These are phyloP conservation scores for Ctenochaetus hawaiiensis DNA, from an alignment of 2,797 vertebrate species.

Conservation along the genomic window DNA sequence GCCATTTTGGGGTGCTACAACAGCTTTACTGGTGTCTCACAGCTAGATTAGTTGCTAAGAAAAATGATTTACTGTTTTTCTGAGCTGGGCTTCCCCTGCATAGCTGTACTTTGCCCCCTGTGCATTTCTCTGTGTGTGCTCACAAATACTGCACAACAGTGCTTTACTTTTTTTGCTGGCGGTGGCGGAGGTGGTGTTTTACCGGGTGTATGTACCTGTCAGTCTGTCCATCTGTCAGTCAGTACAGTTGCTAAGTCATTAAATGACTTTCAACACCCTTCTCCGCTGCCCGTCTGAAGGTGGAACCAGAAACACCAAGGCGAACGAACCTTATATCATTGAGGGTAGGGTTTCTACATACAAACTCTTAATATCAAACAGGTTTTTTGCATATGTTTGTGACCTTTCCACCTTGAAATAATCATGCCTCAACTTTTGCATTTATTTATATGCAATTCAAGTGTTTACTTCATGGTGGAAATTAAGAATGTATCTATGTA, in stretches of 20 bases:
- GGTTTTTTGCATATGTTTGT: conserved; percentile 35
- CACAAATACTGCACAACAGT: conserved; percentile 36
- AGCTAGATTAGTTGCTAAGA: conserved; percentile 23
- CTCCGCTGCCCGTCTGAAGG: conserved; percentile 75
- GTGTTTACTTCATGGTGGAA: conserved; percentile 30
- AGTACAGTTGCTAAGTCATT: conserved; percentile 68
- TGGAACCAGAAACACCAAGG: conserved; percentile 57
- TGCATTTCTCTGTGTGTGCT: conserved; percentile 23
- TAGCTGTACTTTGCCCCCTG: conserved; percentile 22
- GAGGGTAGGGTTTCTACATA: conserved; percentile 76
- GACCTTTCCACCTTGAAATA: conserved; percentile 36
- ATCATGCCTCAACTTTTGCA: conserved; percentile 11
- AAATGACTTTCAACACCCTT: conserved; percentile 73
- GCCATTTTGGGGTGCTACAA: conserved; percentile 20
- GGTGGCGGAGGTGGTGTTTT: conserved; percentile 67
- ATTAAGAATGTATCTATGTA: conserved; percentile 1
- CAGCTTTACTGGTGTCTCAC: conserved; percentile 39
- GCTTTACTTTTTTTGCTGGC: conserved; percentile 52
- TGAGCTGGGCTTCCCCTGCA: conserved; percentile 7
- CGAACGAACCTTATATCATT: conserved; percentile 80
- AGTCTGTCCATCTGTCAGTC: conserved; percentile 67
- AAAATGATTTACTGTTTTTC: conserved; percentile 13
- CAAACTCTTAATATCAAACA: conserved; percentile 42
- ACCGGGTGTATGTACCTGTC: conserved; percentile 61
- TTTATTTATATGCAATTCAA: background rate